Conservation (phyloP, 2,888 invertebrate species). For the Limulus polyphemus region DNA sequence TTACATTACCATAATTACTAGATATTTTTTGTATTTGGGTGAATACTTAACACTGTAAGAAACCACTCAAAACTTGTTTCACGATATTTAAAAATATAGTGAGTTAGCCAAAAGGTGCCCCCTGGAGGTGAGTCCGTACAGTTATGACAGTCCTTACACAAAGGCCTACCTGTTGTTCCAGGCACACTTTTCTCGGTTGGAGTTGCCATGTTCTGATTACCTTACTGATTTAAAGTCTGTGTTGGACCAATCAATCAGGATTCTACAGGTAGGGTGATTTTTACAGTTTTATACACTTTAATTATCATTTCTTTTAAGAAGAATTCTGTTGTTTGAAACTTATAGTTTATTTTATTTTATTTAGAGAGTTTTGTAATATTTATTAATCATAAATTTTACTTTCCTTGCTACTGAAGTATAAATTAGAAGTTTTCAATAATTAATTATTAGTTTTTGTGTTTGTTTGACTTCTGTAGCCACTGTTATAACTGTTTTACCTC, state of each 20-base stretch:
- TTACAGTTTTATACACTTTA: background rate
- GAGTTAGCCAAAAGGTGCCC: constrained; percentile 67
- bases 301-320: background rate
- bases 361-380: no score
- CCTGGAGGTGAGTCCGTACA: constrained; percentile 54
- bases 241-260: constrained; percentile 87
- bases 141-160: constrained; percentile 80
- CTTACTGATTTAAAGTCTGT: constrained; percentile 91
- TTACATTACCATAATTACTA: no score
- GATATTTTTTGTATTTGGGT: no score
- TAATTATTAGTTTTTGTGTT: no score
- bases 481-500: no score
- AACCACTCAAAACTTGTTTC: no score
- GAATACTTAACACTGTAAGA: no score
- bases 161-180: constrained; percentile 88
- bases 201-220: constrained; percentile 84
- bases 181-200: constrained; percentile 74
- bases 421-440: no score
- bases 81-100: constrained; percentile 39
- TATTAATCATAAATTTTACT: no score
- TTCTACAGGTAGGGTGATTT: constrained; percentile 57
- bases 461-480: no score
- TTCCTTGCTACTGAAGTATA: no score
- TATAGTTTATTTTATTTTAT: no score
- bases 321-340: constrained; percentile 24